These are phyloP conservation scores for Mandrillus leucophaeus DNA, from an alignment of 2,113 vertebrate species.

Conservation along the genomic window DNA sequence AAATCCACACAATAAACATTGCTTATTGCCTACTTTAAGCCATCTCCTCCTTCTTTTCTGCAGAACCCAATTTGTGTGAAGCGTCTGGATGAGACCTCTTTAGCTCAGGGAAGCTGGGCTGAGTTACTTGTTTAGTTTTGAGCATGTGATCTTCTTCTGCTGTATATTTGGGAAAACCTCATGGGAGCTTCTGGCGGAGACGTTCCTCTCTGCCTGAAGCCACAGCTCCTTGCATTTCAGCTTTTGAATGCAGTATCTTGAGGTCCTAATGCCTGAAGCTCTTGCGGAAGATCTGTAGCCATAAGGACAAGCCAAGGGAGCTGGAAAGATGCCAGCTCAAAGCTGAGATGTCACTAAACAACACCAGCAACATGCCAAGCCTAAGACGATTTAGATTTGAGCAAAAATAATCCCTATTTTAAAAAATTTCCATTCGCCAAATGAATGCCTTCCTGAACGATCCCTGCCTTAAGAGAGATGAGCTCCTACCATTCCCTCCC, in stretches of 20 bases:
- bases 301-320: neutral
- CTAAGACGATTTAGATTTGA: neutral
- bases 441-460: neutral
- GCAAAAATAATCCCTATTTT: neutral
- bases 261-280: neutral
- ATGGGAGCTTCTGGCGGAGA: neutral
- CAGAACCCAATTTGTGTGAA: neutral
- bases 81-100: neutral
- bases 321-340: neutral
- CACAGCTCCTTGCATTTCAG: neutral
- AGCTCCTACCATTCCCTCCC: accelerated
- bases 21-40: neutral
- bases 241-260: neutral
- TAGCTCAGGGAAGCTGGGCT: neutral
- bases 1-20: neutral
- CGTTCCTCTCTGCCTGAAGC: neutral
- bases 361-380: neutral
- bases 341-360: neutral
- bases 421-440: neutral
- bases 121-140: neutral
- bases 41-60: neutral
- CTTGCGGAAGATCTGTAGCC: neutral
- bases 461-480: neutral
- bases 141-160: neutral
- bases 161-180: neutral